phyloP scores from a whole-genome alignment of 2,113 vertebrate genomes.

The Elanus axillaris region DNA sequence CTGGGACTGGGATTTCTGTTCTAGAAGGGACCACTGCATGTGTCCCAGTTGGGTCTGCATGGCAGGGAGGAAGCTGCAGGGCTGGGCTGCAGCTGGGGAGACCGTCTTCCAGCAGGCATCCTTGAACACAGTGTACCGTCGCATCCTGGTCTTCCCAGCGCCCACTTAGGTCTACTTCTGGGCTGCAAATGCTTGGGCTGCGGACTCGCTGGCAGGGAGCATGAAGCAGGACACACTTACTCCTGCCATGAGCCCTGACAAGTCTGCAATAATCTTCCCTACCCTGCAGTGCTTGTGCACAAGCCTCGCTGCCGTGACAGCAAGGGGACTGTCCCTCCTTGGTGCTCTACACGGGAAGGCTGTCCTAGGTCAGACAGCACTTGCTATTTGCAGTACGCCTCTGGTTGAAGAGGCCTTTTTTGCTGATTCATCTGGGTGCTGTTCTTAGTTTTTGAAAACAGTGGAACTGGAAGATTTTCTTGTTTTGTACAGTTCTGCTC shows the following conservation, averaged over 20 bases:
- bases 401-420: background rate
- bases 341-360: background rate
- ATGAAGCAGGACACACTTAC: background rate
- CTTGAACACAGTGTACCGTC: background rate
- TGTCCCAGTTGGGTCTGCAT: background rate
- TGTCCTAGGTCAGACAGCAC: background rate
- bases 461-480: background rate
- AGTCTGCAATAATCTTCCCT: background rate
- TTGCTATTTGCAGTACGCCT: background rate
- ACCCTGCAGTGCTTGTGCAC: background rate
- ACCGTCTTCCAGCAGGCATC: background rate
- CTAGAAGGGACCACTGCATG: background rate
- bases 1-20: background rate
- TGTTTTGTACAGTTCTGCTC: background rate
- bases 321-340: background rate
- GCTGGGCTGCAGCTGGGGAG: background rate
- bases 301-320: rapidly evolving
- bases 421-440: background rate
- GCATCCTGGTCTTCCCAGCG: background rate
- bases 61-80: background rate
- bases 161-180: background rate
- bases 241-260: background rate
- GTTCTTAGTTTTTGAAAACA: background rate
- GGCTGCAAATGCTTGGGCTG: background rate
- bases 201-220: background rate